Evolutionary conservation across 2,797 vertebrate genomes (phyloP).

Genomic region (Micromesistius poutassou): DNA sequence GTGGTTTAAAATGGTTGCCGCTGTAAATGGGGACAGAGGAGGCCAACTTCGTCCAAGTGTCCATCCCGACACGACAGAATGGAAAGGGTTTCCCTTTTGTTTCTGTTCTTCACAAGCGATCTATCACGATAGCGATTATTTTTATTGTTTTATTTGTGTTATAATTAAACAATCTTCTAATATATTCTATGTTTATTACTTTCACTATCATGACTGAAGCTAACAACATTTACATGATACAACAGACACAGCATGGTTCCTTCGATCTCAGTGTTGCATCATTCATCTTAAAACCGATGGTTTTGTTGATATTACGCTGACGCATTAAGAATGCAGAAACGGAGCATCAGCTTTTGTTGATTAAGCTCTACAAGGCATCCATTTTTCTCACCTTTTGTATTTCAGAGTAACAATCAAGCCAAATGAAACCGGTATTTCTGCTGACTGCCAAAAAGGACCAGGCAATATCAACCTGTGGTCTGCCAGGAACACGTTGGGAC

Average conservation of each 20-base stretch:
- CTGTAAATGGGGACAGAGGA: neutral
- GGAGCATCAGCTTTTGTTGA: neutral
- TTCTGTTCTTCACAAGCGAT: neutral
- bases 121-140: neutral
- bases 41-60: neutral
- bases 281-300: neutral
- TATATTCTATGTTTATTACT: neutral
- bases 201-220: neutral
- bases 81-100: neutral
- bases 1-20: conserved; percentile 7
- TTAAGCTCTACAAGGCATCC: neutral
- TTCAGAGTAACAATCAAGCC: neutral
- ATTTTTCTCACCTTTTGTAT: neutral
- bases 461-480: neutral
- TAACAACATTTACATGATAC: neutral
- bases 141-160: neutral
- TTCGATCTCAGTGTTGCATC: neutral
- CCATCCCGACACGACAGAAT: neutral
- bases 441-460: neutral
- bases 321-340: neutral
- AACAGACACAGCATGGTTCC: neutral
- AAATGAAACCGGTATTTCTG: neutral
- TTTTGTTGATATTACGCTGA: neutral
- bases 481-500: neutral
- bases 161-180: neutral